Evolutionary conservation across 1,140 invertebrate species (phyloP), one percentile per base, ranked within the genome.

Genomic region (Muscidifurax raptorellus): DNA sequence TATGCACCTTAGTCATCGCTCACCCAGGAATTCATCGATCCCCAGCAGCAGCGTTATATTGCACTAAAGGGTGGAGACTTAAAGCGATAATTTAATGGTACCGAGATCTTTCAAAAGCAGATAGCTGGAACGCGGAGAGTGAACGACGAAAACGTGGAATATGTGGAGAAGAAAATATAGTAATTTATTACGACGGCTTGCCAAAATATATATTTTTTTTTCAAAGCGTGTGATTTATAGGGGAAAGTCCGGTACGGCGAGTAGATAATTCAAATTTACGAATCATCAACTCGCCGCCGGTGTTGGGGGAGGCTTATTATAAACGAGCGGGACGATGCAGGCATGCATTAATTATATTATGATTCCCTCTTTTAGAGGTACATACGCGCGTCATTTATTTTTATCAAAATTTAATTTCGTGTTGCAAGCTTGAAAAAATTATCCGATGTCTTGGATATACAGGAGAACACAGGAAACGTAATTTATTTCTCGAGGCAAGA

Each of bases 1-100:
- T 44, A 71, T 40, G 64, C 32, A 64, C 47, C 47, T 78, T 36
- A 47, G 18, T 27, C 67, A 27, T 30, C 44, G 44, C 47, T 52
- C 75, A 59, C 36, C 79, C 27, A 80, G 79, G 64, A 80, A 80
- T 80, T 71, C 79, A 80, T 80, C 66, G 79, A 80, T 71, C 40
- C 79, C 66, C 25, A 64, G 18, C 66, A 59, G 25, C 66, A n/a
- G 32, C 22, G 36, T 25, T 76, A 76, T 47, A 44, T 76, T n/a
- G 47, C 22, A 72, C 22, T 12, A 47, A 15, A 22, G 74, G 40
- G 75, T 18, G 75, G 25, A 59, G 75, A 27, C 27, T 52, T 52
- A 28, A 64, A 77, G 75, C 44, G 47, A 59, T 77, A 77, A 77
- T 77, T 77, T 77, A 77, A 77, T 77, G 75, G 47, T 47, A 77